A percentile compares a stretch with the other conserved stretches of the same genome.
phyloP scores from a whole-genome alignment of 2,888 invertebrate species.

The Athalia circularis region DNA sequence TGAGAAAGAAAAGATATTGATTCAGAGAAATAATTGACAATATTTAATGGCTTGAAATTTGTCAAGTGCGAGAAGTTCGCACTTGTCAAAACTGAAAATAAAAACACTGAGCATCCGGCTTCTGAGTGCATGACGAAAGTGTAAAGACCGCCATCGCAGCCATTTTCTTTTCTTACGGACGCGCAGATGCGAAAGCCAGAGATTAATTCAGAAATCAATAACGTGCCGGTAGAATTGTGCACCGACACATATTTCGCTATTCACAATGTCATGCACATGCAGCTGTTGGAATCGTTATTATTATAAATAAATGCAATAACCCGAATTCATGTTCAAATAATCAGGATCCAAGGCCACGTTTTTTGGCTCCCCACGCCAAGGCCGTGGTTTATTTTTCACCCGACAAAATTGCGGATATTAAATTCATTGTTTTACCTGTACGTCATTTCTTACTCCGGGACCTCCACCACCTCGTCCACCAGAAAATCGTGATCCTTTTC shows the following conservation, averaged over 20 bases:
- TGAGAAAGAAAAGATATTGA: no score
- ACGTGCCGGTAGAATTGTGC: neutral
- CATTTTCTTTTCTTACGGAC: slow-evolving; percentile 10
- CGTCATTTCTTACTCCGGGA: slow-evolving; percentile 58
- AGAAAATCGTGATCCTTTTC: slow-evolving; percentile 61
- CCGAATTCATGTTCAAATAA: neutral
- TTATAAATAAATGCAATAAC: no score
- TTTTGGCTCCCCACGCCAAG: neutral
- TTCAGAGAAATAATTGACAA: no score
- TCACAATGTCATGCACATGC: neutral
- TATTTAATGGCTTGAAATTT: no score
- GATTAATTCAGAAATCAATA: slow-evolving; percentile 2
- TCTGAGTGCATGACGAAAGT: neutral
- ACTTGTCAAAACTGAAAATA: neutral
- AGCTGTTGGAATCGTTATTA: neutral
- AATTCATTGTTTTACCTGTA: slow-evolving; percentile 51
- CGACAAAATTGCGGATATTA: neutral
- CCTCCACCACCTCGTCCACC: slow-evolving; percentile 62
- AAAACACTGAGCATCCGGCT: neutral
- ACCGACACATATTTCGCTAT: neutral
- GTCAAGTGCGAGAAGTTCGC: no score
- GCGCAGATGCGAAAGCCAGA: neutral
- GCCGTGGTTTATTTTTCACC: no score
- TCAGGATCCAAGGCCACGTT: neutral
- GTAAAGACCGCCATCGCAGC: neutral